Conservation (phyloP, 2,113 vertebrate genomes). For the Calidris pygmaea region DNA sequence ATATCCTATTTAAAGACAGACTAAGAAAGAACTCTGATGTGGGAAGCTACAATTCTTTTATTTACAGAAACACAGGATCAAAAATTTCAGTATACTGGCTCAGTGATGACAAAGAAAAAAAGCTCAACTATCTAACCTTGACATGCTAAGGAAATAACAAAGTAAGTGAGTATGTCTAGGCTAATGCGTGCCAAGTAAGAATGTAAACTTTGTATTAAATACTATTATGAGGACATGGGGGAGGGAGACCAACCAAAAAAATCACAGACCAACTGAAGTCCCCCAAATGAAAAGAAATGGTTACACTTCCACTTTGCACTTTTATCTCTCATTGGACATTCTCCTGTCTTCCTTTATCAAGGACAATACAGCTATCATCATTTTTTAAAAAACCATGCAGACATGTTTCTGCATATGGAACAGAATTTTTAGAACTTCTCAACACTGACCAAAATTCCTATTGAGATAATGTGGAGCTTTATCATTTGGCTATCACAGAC, state of each 20-base stretch:
- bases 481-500: background rate
- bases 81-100: background rate
- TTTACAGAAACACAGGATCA: background rate
- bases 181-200: background rate
- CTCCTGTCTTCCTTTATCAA: background rate
- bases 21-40: background rate
- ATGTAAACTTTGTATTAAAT: background rate
- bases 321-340: background rate
- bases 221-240: background rate
- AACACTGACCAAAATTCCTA: background rate
- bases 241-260: background rate
- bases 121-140: background rate
- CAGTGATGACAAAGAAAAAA: background rate
- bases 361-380: background rate
- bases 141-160: background rate
- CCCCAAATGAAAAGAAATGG: background rate
- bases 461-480: background rate
- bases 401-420: background rate
- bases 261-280: background rate
- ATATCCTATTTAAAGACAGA: background rate
- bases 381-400: background rate
- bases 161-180: background rate
- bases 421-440: background rate
- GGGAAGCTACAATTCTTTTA: background rate
- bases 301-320: background rate